A percentile compares a stretch with the other conserved stretches of the same genome.
Conservation (phyloP, 2,113 vertebrate genomes). For the sheep (Ovis aries) region DNA sequence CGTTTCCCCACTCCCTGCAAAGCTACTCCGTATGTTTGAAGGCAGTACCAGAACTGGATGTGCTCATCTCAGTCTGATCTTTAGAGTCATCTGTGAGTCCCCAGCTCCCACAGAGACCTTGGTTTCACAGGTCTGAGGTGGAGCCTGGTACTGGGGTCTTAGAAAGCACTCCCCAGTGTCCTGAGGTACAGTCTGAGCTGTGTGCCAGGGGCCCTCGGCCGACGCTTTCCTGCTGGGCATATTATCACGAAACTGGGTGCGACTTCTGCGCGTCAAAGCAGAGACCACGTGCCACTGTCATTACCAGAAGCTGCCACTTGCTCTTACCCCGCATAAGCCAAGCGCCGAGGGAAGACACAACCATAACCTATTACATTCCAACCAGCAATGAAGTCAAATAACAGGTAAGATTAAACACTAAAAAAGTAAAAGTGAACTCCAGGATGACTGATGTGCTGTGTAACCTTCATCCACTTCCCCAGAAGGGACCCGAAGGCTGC, state of each 20-base stretch:
- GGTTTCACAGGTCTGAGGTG: background rate
- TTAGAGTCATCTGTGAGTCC: background rate
- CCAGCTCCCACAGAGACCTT: background rate
- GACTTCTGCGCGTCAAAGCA: background rate
- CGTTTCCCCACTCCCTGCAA: rapidly evolving
- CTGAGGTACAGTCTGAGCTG: background rate
- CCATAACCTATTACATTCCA: background rate
- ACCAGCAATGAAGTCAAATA: background rate
- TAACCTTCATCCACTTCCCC: background rate
- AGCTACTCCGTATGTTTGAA: background rate
- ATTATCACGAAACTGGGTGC: background rate
- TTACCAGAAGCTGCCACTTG: background rate
- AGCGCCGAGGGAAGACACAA: background rate
- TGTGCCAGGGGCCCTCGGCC: background rate
- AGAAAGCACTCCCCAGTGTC: background rate
- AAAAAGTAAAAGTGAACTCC: background rate
- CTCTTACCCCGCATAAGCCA: background rate
- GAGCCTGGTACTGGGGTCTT: background rate
- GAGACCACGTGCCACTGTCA: background rate
- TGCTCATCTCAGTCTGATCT: background rate
- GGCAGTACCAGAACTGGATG: background rate
- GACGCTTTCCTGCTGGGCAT: background rate
- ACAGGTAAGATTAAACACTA: background rate
- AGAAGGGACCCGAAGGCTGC: background rate
- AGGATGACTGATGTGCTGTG: background rate